Conservation (phyloP, 2,797 vertebrate genomes). For the Gorsachius magnificus region DNA sequence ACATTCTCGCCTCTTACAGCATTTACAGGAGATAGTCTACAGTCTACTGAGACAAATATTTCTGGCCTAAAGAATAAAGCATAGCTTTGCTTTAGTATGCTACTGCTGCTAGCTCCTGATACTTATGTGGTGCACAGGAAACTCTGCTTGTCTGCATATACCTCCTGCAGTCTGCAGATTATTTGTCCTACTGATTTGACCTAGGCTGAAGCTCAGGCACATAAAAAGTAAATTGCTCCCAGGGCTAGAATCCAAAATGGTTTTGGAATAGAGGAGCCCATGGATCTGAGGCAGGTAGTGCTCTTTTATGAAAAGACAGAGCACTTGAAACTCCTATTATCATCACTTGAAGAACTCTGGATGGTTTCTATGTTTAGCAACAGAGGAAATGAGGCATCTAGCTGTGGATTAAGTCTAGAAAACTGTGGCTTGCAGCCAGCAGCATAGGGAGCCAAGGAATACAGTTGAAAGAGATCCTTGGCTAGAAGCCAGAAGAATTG, state of each 20-base stretch:
- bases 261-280: background rate
- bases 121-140: background rate
- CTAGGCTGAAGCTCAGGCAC: background rate
- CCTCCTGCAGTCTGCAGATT: background rate
- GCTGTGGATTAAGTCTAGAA: background rate
- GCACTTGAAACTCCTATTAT: background rate
- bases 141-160: background rate
- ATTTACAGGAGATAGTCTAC: background rate
- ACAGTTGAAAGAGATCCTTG: background rate
- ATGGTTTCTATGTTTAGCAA: conserved; percentile 6
- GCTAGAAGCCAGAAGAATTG: background rate
- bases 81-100: background rate
- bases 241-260: background rate
- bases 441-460: background rate
- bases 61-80: background rate
- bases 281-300: background rate
- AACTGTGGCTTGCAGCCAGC: background rate
- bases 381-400: background rate
- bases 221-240: background rate
- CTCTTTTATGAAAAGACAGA: background rate
- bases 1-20: background rate
- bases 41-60: background rate
- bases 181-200: background rate
- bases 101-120: background rate
- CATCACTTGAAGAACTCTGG: background rate